phyloP scores from a whole-genome alignment of 1,140 invertebrate species.

The Tetramorium alpestre region DNA sequence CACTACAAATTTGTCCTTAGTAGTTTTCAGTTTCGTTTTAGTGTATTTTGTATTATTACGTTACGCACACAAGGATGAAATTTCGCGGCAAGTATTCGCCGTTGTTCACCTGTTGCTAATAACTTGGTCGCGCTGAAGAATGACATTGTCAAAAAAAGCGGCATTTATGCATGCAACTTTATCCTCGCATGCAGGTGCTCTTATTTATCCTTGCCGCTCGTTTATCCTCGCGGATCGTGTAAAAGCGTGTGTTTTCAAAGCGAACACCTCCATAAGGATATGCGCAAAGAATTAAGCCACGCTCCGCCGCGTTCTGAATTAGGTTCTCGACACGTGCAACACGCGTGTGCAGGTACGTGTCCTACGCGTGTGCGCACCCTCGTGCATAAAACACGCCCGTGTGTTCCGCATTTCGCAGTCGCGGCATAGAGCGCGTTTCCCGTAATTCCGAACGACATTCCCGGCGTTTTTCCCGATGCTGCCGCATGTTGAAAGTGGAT shows the following conservation, averaged over 20 bases:
- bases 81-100: neutral
- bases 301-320: conserved; percentile 54
- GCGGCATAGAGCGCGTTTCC: neutral
- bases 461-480: conserved; percentile 3
- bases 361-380: neutral
- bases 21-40: neutral
- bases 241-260: conserved; percentile 45
- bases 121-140: conserved; percentile 37
- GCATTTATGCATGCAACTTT: conserved; percentile 38
- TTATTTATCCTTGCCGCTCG: conserved; percentile 3
- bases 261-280: conserved; percentile 49
- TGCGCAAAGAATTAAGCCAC: conserved; percentile 49
- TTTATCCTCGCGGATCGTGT: conserved; percentile 36
- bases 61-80: neutral
- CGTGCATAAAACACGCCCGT: conserved; percentile 43
- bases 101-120: conserved; percentile 49
- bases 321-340: conserved; percentile 36
- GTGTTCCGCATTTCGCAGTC: conserved; percentile 37
- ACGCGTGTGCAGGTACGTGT: neutral
- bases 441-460: conserved; percentile 32
- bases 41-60: neutral
- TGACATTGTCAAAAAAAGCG: conserved; percentile 49
- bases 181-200: conserved; percentile 21
- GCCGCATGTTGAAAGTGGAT: conserved; percentile 34
- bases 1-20: neutral